A percentile compares a stretch with the other conserved stretches of the same genome.
Conservation (phyloP, 2,797 vertebrate species). For the Atherinosoma microstoma region DNA sequence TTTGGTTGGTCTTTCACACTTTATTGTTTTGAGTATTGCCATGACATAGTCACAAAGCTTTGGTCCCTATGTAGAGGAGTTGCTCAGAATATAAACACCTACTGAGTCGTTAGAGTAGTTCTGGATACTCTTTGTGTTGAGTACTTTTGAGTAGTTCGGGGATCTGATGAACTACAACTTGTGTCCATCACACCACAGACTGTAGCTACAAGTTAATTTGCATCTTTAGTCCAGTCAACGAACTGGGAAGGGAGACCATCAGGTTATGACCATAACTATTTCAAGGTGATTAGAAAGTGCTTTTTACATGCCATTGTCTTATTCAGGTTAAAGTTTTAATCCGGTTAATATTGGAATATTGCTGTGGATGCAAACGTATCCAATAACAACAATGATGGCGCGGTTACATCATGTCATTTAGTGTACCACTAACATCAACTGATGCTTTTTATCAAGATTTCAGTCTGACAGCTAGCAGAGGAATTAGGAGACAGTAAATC, state of each 20-base stretch:
- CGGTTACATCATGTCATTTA: not conserved
- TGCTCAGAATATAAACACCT: no score
- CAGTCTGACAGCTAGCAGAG: conserved; percentile 5
- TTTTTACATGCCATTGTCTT: not conserved
- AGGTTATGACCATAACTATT: not conserved
- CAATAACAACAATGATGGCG: not conserved
- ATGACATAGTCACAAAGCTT: no score
- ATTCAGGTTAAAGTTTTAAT: not conserved
- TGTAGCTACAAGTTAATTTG: no score
- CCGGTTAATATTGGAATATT: not conserved
- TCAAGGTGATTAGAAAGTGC: not conserved
- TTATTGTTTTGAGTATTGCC: no score
- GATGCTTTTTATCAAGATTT: conserved; percentile 13
- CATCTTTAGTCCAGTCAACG: no score
- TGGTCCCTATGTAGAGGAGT: no score
- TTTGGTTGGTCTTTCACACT: no score
- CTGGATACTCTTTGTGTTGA: no score
- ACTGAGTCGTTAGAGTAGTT: no score
- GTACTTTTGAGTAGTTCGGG: no score
- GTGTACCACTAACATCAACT: not conserved
- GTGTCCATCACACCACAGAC: no score
- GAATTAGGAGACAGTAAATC: not conserved
- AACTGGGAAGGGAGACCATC: not conserved
- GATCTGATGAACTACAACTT: no score
- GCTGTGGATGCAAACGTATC: not conserved